A percentile compares a stretch with the other conserved stretches of the same genome.
These are phyloP conservation scores for Exocentrus adspersus DNA, from an alignment of 2,888 invertebrate species.

Conservation along the genomic window DNA sequence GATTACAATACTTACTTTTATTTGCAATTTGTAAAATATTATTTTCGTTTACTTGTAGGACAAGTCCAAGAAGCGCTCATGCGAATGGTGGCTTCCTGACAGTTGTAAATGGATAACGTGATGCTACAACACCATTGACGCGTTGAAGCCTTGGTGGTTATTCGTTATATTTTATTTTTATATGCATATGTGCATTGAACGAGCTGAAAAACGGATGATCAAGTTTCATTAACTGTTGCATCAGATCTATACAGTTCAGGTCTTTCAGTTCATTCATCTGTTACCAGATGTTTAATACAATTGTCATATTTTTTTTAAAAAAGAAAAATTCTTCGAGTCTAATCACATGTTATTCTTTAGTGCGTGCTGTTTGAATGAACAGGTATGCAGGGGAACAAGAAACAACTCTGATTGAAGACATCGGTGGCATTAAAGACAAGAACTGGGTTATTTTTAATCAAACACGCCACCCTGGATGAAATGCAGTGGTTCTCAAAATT, in stretches of 20 bases:
- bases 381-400: not conserved
- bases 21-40: not conserved
- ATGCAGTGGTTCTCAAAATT: conserved; percentile 10
- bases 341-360: conserved; percentile 5
- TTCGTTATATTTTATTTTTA: too few species aligned
- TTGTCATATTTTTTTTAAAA: not conserved
- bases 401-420: conserved; percentile 8
- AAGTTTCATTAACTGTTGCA: too few species aligned
- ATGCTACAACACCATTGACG: not conserved
- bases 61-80: not conserved
- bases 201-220: too few species aligned
- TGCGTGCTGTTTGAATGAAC: conserved; percentile 10
- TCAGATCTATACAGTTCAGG: not conserved
- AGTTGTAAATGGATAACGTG: not conserved
- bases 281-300: too few species aligned
- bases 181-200: too few species aligned
- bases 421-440: conserved; percentile 14
- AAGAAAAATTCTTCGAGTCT: too few species aligned
- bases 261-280: too few species aligned
- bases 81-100: not conserved
- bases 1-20: not conserved
- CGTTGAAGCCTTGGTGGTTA: not conserved
- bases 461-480: not conserved
- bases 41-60: not conserved
- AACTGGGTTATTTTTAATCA: not conserved